Conservation (phyloP, 2,888 invertebrate genomes). For the Salticus scenicus region DNA sequence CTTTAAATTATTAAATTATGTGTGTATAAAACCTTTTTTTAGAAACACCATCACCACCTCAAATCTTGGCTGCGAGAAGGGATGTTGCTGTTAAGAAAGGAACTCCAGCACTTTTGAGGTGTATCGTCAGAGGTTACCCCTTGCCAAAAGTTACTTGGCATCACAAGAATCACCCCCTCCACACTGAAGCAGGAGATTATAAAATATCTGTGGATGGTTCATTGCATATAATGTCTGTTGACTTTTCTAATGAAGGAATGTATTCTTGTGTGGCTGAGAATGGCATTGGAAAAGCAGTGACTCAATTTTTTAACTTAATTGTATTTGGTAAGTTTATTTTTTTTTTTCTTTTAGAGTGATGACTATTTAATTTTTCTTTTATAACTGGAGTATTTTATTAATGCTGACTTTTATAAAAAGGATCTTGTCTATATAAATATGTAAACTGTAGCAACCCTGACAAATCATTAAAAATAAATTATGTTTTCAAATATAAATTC, state of each 20-base stretch:
- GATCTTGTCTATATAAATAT: too few species aligned
- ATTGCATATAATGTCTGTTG: conserved; percentile 78
- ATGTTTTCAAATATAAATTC: too few species aligned
- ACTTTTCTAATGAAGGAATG: conserved; percentile 85
- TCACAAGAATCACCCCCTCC: conserved; percentile 52
- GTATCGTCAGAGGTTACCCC: conserved; percentile 72
- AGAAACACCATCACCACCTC: conserved; percentile 36
- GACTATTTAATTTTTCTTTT: too few species aligned
- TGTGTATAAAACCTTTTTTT: too few species aligned
- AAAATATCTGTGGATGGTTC: conserved; percentile 71
- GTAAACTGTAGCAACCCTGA: too few species aligned
- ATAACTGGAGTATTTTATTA: too few species aligned
- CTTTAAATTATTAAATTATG: too few species aligned
- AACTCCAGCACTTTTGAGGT: conserved; percentile 72
- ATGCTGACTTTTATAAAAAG: too few species aligned
- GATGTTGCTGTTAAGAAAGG: conserved; percentile 72
- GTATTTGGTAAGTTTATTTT: conserved; percentile 44
- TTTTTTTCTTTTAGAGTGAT: too few species aligned
- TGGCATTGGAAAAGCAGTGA: conserved; percentile 72
- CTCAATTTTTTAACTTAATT: conserved; percentile 48
- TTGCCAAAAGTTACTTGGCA: conserved; percentile 75
- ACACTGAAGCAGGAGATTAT: conserved; percentile 65
- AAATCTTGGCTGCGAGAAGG: conserved; percentile 46
- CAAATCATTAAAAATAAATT: too few species aligned
- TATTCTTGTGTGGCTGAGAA: conserved; percentile 92